Conservation (phyloP, 1,140 invertebrate genomes). For the Leptinotarsa lineolata region DNA sequence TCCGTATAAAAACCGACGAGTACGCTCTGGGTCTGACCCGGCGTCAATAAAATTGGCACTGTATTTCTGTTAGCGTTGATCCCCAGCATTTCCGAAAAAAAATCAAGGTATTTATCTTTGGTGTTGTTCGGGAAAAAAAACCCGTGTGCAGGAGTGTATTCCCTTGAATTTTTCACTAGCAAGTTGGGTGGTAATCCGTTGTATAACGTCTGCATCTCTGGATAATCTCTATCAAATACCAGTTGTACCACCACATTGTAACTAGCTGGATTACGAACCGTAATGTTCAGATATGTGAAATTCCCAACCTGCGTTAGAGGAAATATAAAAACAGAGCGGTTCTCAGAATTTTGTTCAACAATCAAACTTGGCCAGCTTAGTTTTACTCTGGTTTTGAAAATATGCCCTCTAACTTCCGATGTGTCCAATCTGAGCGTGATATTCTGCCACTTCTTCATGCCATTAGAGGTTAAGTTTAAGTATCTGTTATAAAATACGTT, state of each 20-base stretch:
- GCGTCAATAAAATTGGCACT: conserved; percentile 56
- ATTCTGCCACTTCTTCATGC: conserved; percentile 63
- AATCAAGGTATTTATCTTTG: conserved; percentile 32
- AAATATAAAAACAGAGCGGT: conserved; percentile 66
- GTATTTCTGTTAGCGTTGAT: conserved; percentile 40
- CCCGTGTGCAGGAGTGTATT: conserved; percentile 32
- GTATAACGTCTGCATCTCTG: conserved; percentile 58
- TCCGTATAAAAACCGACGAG: conserved; percentile 52
- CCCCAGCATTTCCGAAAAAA: conserved; percentile 38
- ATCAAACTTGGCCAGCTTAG: conserved; percentile 74
- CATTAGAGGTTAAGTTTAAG: conserved; percentile 60
- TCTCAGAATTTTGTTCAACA: conserved; percentile 52
- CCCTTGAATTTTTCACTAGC: conserved; percentile 34
- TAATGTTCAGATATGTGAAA: conserved; percentile 66
- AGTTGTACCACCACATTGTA: conserved; percentile 66
- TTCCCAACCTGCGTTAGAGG: conserved; percentile 84
- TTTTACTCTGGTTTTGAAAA: conserved; percentile 71
- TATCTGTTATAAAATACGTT: conserved; percentile 63
- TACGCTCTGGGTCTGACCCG: conserved; percentile 53
- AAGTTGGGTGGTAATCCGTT: conserved; percentile 58
- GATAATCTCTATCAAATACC: conserved; percentile 64
- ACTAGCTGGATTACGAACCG: conserved; percentile 66
- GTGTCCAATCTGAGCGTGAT: conserved; percentile 78
- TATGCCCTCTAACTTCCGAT: conserved; percentile 72
- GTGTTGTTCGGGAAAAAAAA: conserved; percentile 47